Evolutionary conservation across 2,797 vertebrate genomes (phyloP).

Genomic region (Varecia variegata): DNA sequence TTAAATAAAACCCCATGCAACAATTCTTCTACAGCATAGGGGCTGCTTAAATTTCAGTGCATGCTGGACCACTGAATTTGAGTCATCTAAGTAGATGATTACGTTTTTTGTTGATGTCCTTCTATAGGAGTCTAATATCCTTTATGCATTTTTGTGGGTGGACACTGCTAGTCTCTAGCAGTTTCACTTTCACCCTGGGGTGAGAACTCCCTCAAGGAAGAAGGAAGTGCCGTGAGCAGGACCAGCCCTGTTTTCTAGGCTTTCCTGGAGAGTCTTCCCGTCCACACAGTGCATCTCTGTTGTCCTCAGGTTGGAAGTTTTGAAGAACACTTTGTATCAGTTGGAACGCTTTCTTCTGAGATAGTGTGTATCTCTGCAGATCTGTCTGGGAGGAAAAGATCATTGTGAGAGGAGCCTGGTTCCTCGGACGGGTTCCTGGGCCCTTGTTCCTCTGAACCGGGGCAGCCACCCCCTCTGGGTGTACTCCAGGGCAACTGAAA

Average conservation of each 20-base stretch:
- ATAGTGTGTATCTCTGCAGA: background rate
- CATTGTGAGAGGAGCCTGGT: background rate
- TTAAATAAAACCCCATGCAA: conserved; percentile 40
- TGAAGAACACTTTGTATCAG: background rate
- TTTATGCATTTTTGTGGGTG: background rate
- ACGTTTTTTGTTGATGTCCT: background rate
- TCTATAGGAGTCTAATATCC: background rate
- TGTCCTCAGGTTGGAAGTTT: conserved; percentile 40
- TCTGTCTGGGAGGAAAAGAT: background rate
- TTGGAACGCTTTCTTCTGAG: conserved; percentile 39
- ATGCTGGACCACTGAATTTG: background rate
- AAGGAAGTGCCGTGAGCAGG: background rate
- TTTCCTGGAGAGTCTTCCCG: conserved; percentile 59
- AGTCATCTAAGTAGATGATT: background rate
- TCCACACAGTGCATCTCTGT: background rate
- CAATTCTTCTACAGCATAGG: background rate
- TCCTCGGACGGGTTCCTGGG: background rate
- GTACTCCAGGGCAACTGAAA: background rate
- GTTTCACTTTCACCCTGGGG: background rate
- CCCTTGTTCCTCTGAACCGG: background rate
- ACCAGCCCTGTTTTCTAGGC: background rate
- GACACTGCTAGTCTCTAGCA: background rate
- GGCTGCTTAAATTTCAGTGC: background rate
- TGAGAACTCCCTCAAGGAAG: background rate
- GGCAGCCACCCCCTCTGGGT: background rate